Evolutionary conservation across 2,113 vertebrate species (phyloP).

Genomic region (Passer montanus): DNA sequence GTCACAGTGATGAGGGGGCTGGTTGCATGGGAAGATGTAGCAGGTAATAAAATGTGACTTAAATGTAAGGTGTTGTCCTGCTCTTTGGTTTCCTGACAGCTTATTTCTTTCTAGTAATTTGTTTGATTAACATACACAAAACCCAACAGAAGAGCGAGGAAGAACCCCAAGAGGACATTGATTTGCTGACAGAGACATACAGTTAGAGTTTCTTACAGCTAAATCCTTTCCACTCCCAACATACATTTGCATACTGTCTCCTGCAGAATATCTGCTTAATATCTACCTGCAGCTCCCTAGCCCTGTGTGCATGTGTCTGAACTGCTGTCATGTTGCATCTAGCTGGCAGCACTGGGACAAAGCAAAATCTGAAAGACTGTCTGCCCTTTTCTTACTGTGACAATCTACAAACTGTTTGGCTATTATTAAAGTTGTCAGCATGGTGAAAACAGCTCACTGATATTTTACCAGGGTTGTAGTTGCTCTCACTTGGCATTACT

Average conservation of each 20-base stretch:
- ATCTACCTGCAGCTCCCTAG: neutral
- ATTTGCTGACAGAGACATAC: neutral
- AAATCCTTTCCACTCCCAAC: neutral
- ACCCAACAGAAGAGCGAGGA: neutral
- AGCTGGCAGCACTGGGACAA: neutral
- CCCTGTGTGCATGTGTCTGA: neutral
- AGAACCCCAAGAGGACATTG: neutral
- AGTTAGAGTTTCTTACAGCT: neutral
- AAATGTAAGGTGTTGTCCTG: neutral
- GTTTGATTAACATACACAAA: constrained; percentile 12
- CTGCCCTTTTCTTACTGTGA: constrained; percentile 26
- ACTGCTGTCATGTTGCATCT: constrained; percentile 27
- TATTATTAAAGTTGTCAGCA: constrained; percentile 54
- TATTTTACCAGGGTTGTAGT: neutral
- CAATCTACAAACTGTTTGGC: neutral
- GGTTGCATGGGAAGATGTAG: neutral
- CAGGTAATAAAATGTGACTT: neutral
- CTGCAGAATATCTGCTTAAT: neutral
- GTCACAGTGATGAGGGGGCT: neutral
- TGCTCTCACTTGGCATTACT: neutral
- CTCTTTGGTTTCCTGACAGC: neutral
- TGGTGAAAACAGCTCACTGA: neutral
- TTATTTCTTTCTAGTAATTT: constrained; percentile 17
- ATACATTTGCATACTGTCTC: neutral
- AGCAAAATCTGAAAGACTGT: neutral